A percentile compares a stretch with the other conserved stretches of the same genome.
Evolutionary conservation across 2,113 vertebrate genomes (phyloP).

Genomic region (Phainopepla nitens): DNA sequence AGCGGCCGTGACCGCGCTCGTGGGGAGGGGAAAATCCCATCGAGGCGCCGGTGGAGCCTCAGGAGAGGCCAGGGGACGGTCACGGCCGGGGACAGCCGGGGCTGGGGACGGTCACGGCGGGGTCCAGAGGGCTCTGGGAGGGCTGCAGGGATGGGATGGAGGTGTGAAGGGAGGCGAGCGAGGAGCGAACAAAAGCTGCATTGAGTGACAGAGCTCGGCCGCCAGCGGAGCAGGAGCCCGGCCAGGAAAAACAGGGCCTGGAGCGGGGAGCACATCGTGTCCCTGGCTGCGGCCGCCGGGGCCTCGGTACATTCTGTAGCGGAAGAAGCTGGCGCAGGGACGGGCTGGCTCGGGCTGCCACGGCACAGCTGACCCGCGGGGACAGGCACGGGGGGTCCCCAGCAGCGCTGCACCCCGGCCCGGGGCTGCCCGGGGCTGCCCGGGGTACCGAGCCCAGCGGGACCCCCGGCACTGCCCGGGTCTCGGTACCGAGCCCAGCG

Average conservation of each 20-base stretch:
- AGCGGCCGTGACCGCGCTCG: rapidly evolving
- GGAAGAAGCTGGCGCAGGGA: slow-evolving; percentile 27
- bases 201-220: slow-evolving; percentile 21
- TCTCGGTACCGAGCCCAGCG: too few species aligned
- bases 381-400: background rate
- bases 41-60: rapidly evolving
- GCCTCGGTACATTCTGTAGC: slow-evolving; percentile 52
- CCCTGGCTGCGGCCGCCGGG: slow-evolving; percentile 45
- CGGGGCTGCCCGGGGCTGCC: too few species aligned
- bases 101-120: background rate
- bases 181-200: slow-evolving; percentile 36
- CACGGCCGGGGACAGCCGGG: background rate
- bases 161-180: background rate
- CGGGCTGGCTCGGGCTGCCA: background rate
- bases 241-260: slow-evolving; percentile 57
- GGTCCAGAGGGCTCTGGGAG: background rate
- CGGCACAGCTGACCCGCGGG: background rate
- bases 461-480: too few species aligned
- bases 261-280: slow-evolving; percentile 66
- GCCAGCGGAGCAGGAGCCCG: slow-evolving; percentile 8
- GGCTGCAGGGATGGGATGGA: background rate
- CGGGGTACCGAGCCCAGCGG: too few species aligned
- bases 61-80: background rate
- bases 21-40: background rate
- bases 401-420: background rate